phyloP scores from a whole-genome alignment of 2,888 invertebrate genomes.

The Aleiodes alternator region DNA sequence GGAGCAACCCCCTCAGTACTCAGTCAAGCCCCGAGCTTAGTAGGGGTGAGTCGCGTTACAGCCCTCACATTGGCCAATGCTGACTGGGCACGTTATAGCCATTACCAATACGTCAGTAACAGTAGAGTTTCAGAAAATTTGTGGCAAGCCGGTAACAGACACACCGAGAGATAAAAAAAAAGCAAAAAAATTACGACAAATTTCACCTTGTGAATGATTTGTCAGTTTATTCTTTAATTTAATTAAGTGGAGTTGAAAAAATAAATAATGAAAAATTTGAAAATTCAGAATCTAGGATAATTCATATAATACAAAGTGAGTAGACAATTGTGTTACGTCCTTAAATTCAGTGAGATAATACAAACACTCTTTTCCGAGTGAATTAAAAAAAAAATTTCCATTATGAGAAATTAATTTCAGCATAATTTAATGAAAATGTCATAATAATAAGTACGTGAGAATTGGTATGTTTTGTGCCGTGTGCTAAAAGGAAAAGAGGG shows the following conservation, averaged over 20 bases:
- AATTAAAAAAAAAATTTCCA: too few species aligned
- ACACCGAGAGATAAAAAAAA: neutral
- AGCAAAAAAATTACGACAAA: neutral
- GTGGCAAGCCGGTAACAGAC: neutral
- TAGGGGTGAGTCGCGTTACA: constrained; percentile 68
- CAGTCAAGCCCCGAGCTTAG: constrained; percentile 70
- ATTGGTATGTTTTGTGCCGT: constrained; percentile 3
- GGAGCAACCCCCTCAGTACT: constrained; percentile 58
- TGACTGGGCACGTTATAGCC: constrained; percentile 39
- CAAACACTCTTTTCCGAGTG: too few species aligned
- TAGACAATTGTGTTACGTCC: too few species aligned
- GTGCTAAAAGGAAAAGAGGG: neutral
- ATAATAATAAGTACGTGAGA: neutral
- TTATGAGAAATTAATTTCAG: too few species aligned
- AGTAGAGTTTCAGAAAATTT: constrained; percentile 20
- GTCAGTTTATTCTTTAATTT: too few species aligned
- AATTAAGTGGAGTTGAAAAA: too few species aligned
- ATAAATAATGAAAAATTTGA: too few species aligned
- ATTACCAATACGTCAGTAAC: constrained; percentile 15
- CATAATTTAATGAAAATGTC: neutral
- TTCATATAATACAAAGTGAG: too few species aligned
- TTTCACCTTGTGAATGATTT: neutral
- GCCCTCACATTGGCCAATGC: constrained; percentile 50
- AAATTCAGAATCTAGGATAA: too few species aligned
- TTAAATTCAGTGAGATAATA: too few species aligned